These are phyloP conservation scores for Bugula neritina DNA, from an alignment of 2,888 invertebrate species.

Conservation along the genomic window DNA sequence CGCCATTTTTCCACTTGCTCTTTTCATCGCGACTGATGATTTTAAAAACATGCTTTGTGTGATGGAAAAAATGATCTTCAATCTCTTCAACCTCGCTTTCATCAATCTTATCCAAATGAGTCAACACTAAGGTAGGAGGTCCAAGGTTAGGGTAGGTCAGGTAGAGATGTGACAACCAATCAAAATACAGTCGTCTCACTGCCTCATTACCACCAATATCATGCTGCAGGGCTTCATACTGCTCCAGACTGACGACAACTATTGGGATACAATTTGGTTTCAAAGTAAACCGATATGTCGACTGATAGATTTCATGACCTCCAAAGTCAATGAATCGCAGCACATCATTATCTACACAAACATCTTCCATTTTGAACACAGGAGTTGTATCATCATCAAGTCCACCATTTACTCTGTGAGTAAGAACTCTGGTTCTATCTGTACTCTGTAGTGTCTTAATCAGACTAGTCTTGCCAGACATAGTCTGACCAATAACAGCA, in stretches of 20 bases:
- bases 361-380: background rate
- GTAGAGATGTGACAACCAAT: background rate
- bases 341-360: background rate
- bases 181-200: background rate
- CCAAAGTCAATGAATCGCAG: background rate
- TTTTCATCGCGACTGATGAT: background rate
- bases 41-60: background rate
- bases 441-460: background rate
- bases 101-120: background rate
- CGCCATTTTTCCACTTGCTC: background rate
- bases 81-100: background rate
- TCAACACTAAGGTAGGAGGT: background rate
- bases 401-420: background rate
- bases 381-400: background rate
- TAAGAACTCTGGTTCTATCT: background rate
- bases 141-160: background rate
- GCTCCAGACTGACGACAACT: background rate
- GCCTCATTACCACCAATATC: background rate
- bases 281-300: background rate
- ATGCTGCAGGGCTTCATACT: background rate
- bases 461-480: background rate
- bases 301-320: background rate
- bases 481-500: background rate
- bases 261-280: background rate
- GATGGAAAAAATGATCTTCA: background rate